Evolutionary conservation across 2,113 vertebrate genomes (phyloP), one percentile per base, ranked within the genome.

Genomic region (Xiphorhynchus elegans): DNA sequence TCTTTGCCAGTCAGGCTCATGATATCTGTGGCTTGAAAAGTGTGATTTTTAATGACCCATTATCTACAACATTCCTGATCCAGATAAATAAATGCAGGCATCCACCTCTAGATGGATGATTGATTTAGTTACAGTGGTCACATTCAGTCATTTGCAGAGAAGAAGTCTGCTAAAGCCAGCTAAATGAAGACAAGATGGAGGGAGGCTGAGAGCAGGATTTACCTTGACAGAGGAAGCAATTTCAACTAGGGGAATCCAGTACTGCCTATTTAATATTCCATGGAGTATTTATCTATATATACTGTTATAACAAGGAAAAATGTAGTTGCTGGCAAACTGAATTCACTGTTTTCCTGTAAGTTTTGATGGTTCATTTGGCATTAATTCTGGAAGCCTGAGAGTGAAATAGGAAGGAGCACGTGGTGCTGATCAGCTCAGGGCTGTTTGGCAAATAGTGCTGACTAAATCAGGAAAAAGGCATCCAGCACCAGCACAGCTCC

Each of bases 111-210:
- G 81, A 76, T 24, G 56, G 78, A 83, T 93, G 90, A 95, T 63
- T 96, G 89, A 95, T 96, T 90, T 87, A 90, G 44, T 92, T 96
- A 90, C 92, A 76, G 66, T 73, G 52, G 37, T 52, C 66, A 75
- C 72, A 95, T 97, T 76, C 93, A 76, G 86, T 78, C 84, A 85
- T 82, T 90, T 94, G 94, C 64, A 49, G 84, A 95, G 85, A 95
- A 87, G 49, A 44, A 84, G 33, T 49, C 74, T 31, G 12, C 87
- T 93, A 90, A 66, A 93, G 25, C 63, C 82, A 92, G 60, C 40
- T 81, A 92, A 95, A 93, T 81, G 40, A 96, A n/a, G 53, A 29
- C 1, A 11, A 95, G 82, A 69, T 7, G 17, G 62, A 82, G 33
- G 33, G 35, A 89, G 50, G 39, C 62, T 72, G 77, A 87, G 55